phyloP scores from a whole-genome alignment of 2,888 invertebrate species.

The Drepanosiphum platanoidis region DNA sequence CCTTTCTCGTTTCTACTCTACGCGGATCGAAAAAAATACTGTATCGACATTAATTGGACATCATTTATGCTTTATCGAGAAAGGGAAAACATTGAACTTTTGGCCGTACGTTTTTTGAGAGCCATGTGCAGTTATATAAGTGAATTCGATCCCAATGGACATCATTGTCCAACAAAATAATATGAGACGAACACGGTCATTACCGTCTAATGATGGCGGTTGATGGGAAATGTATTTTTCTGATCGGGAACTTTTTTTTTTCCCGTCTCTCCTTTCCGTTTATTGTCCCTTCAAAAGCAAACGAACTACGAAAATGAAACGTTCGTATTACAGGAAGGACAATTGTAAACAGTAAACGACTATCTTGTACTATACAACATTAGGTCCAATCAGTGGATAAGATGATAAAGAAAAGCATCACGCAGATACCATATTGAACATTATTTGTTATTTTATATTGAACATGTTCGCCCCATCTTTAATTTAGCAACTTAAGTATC shows the following conservation, averaged over 20 bases:
- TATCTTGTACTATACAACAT: background rate
- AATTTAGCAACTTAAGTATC: background rate
- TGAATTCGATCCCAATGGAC: background rate
- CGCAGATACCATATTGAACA: background rate
- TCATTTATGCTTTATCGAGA: background rate
- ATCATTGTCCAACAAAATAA: conserved; percentile 38
- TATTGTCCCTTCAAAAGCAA: conserved; percentile 31
- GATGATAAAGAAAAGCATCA: background rate
- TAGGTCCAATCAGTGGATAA: conserved; percentile 6
- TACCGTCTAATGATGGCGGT: conserved; percentile 51
- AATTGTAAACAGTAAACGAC: conserved; percentile 35
- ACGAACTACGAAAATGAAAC: conserved; percentile 22
- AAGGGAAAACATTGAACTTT: background rate
- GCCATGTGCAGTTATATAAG: background rate
- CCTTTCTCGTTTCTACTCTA: background rate
- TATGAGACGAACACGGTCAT: conserved; percentile 46
- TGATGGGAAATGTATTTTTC: conserved; percentile 19
- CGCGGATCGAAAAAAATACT: background rate
- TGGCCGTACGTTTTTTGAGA: background rate
- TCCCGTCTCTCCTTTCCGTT: conserved; percentile 18
- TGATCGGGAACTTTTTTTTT: conserved; percentile 28
- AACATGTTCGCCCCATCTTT: background rate
- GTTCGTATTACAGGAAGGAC: conserved; percentile 8
- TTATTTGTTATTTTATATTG: background rate
- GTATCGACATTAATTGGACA: background rate